Evolutionary conservation across 2,797 vertebrate genomes (phyloP).

Genomic region (Vespertilio murinus): DNA sequence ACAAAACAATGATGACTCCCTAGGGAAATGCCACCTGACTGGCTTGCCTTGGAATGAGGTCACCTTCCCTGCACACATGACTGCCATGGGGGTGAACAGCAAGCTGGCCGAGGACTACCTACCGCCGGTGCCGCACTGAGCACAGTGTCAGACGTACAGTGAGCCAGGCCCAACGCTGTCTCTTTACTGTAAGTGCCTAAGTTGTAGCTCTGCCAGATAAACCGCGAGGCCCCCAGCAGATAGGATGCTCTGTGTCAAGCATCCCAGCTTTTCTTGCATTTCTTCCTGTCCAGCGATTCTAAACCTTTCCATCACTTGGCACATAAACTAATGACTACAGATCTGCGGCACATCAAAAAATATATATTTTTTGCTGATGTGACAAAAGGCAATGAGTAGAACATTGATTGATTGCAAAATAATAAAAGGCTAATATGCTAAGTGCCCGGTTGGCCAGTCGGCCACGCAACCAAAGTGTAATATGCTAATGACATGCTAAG

Average conservation of each 20-base stretch:
- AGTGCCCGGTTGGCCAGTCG: too few species aligned
- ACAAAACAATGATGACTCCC: background rate
- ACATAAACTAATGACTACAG: background rate
- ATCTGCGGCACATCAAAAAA: background rate
- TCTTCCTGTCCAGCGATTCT: background rate
- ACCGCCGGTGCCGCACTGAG: rapidly evolving
- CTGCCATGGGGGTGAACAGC: background rate
- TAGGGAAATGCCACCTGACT: background rate
- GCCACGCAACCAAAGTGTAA: too few species aligned
- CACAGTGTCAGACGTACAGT: rapidly evolving
- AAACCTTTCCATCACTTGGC: background rate
- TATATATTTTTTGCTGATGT: background rate
- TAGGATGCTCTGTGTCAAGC: background rate
- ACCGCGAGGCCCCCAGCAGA: background rate
- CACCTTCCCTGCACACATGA: background rate
- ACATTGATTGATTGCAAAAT: background rate
- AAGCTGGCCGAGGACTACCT: too few species aligned
- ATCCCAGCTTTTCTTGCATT: background rate
- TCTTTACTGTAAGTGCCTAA: background rate
- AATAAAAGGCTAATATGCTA: too few species aligned
- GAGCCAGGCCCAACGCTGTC: rapidly evolving
- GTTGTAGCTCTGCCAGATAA: background rate
- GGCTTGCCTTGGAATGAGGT: background rate
- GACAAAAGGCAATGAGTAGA: background rate
- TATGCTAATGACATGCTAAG: too few species aligned